Conservation (phyloP, 1,140 invertebrate genomes). For the Apis laboriosa region DNA sequence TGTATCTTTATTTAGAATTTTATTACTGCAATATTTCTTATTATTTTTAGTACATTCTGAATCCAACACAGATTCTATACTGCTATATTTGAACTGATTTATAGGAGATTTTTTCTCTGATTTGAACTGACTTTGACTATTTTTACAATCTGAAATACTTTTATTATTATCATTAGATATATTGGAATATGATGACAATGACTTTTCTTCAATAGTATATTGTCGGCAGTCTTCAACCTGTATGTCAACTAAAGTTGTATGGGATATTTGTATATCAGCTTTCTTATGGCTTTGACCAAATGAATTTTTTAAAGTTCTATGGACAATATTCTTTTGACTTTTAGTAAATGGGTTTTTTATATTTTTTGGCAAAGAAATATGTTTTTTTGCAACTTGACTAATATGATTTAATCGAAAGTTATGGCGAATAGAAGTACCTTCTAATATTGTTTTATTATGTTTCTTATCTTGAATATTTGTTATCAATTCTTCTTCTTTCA, state of each 20-base stretch:
- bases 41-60: slow-evolving; percentile 60
- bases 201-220: slow-evolving; percentile 53
- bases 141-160: slow-evolving; percentile 52
- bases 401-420: slow-evolving; percentile 43
- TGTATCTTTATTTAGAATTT: slow-evolving; percentile 49
- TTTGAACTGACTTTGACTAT: slow-evolving; percentile 45
- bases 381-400: slow-evolving; percentile 49
- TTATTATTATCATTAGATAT: slow-evolving; percentile 54
- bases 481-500: slow-evolving; percentile 34
- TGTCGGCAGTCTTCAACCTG: slow-evolving; percentile 72
- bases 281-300: slow-evolving; percentile 54
- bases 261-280: slow-evolving; percentile 41
- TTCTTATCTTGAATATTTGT: slow-evolving; percentile 46
- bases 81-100: slow-evolving; percentile 60
- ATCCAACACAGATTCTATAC: slow-evolving; percentile 61
- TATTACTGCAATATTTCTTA: slow-evolving; percentile 59
- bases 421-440: slow-evolving; percentile 23
- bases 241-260: slow-evolving; percentile 68
- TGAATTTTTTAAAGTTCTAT: slow-evolving; percentile 54
- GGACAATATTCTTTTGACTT: slow-evolving; percentile 60
- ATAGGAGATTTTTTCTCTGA: slow-evolving; percentile 58
- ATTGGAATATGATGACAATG: slow-evolving; percentile 55
- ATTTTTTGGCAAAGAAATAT: slow-evolving; percentile 54
- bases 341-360: slow-evolving; percentile 57
- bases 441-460: slow-evolving; percentile 34